Base-by-base conservation (phyloP, 2,888 invertebrate genomes). In the Tineola bisselliella region DNA sequence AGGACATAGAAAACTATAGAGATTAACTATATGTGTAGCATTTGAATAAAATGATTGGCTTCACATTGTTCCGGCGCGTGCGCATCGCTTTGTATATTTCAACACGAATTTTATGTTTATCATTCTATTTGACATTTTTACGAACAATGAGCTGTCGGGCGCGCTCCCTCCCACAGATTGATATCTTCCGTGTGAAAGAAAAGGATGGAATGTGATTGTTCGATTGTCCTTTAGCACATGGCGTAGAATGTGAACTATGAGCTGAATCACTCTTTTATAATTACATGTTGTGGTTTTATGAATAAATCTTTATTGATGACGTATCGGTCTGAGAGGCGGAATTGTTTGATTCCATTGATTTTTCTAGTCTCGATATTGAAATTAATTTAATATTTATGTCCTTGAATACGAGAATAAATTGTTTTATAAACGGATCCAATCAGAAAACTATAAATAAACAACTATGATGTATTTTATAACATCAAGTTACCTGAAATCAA, bases 51-150 rank as follows among this genome's bases (percentile, higher is more conserved):
- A 76, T 77, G 77, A 79, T 77, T 77, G 73, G 74, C 68, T 48
- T 54, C 44, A 66, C 71, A 77, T 77, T 79, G 75, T 75, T 69
- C 68, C 38, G 65, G 70, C 75, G 75, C 79, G 76, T 78, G 77
- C 79, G 73, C 73, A 66, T 66, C 69, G 69, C 67, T 69, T 61
- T 71, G 68, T 70, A 68, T 72, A 72, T 82, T 84, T 81, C 79
- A 79, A 81, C 83, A 81, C 77, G 75, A 74, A 75, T 79, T 81
- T 84, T 81, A 76, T 82, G 84, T 84, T 83, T 83, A 84, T 86
- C 84, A 84, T 84, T 82, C 81, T 78, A 79, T 81, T 84, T 84
- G 82, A 83, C 84, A 84, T 83, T 83, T 81, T 80, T 79, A 78
- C 76, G 79, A 81, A 86, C 83, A 84, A 83, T 82, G 74, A 75